A percentile compares a stretch with the other conserved stretches of the same genome.
Evolutionary conservation across 2,797 vertebrate species (phyloP).

Genomic region (Oreochromis mossambicus): DNA sequence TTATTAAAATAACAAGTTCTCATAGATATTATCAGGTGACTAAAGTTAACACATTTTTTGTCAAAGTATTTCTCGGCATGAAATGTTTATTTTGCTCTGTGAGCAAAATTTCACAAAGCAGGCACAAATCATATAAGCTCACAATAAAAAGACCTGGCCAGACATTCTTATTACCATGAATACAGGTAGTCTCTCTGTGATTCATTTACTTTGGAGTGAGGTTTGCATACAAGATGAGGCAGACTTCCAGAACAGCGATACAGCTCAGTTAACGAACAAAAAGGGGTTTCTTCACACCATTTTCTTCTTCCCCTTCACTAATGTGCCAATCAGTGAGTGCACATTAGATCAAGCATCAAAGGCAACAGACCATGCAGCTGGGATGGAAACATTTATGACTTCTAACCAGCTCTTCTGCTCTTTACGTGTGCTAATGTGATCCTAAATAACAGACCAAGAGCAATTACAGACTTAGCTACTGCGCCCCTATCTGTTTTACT

Average conservation of each 20-base stretch:
- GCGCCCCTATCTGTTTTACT: not conserved
- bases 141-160: conserved; percentile 22
- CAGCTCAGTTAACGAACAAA: conserved; percentile 6
- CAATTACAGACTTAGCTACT: conserved; percentile 13
- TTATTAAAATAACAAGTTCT: not conserved
- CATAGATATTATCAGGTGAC: not conserved
- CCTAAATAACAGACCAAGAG: conserved; percentile 26
- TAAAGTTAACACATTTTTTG: not conserved
- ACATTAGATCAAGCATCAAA: conserved; percentile 17
- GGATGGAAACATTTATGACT: conserved; percentile 10
- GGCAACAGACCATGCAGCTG: conserved; percentile 2
- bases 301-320: conserved; percentile 4
- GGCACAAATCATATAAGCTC: conserved; percentile 9
- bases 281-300: not conserved
- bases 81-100: not conserved
- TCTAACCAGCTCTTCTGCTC: conserved; percentile 13
- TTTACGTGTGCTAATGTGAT: conserved; percentile 29
- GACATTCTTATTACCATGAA: conserved; percentile 33
- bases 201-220: conserved; percentile 21
- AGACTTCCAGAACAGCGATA: not conserved
- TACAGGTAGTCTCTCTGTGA: conserved; percentile 3
- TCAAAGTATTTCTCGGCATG: not conserved
- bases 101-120: not conserved
- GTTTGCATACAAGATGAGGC: not conserved
- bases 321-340: conserved; percentile 24